phyloP scores from a whole-genome alignment of 2,888 invertebrate species.

The Hirtodrosophila histrioides region DNA sequence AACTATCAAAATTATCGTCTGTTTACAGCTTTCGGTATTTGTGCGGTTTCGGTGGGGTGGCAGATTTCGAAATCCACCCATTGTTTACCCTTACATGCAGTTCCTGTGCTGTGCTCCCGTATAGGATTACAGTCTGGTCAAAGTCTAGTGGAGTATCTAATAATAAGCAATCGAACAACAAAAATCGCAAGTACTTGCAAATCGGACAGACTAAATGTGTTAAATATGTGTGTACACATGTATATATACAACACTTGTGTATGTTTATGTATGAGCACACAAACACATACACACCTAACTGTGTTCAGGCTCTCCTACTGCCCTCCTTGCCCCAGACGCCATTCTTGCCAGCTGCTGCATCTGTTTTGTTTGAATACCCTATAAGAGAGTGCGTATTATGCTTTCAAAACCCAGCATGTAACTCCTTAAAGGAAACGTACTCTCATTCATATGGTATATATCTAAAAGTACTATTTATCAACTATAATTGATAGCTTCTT shows the following conservation, averaged over 20 bases:
- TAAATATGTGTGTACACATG: constrained; percentile 32
- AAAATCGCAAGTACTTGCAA: constrained; percentile 23
- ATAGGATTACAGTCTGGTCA: constrained; percentile 14
- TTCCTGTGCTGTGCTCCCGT: neutral
- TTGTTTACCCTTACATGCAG: constrained; percentile 25
- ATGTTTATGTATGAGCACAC: neutral
- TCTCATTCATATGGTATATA: no score
- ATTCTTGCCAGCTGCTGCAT: constrained; percentile 26
- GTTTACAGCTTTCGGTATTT: no score
- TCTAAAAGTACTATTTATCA: no score
- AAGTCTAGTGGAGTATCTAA: constrained; percentile 2
- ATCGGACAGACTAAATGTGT: constrained; percentile 46
- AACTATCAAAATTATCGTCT: no score
- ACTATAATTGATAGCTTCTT: no score
- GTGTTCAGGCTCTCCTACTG: neutral
- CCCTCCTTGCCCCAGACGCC: neutral
- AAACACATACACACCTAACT: neutral
- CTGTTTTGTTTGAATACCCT: constrained; percentile 34
- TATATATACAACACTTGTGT: neutral
- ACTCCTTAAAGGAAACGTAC: neutral
- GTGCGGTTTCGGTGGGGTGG: no score
- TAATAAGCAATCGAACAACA: constrained; percentile 18
- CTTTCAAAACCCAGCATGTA: neutral
- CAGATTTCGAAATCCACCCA: constrained; percentile 1
- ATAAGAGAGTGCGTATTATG: neutral